Evolutionary conservation across 2,888 invertebrate species (phyloP), one percentile per base, ranked within the genome.

Genomic region (Amblyjoppa fuscipennis): DNA sequence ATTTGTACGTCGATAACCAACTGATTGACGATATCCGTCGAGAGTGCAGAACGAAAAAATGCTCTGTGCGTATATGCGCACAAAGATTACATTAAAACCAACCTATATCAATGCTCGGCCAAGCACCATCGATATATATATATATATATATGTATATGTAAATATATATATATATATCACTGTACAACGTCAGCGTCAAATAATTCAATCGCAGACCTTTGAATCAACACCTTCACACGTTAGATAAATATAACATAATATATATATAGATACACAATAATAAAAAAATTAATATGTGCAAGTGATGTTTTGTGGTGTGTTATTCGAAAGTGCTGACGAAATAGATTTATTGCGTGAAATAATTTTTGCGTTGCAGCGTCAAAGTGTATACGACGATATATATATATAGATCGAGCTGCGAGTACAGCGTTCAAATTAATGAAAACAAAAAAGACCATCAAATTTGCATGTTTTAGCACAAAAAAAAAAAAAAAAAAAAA

Each of bases 61-160:
- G 66, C 83, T 75, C 66, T 87, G 82, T 86, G 79, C 81, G 80
- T 80, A 66, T 64, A 84, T 69, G 80, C 77, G 81, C 77, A 85
- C 84, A 80, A 81, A 77, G 68, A 79, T 82, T 82, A 87, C 76
- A 80, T 82, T 75, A 56, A 82, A 73, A 78, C 74, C 49, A 82
- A 85, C 73, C 77, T 80, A 68, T 80, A 59, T 73, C 53, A 82
- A 82, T 73, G 53, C 68, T 87, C 69, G 82, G 82, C 83, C 59
- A 85, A 83, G 85, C 83, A 80, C 68, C 64, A 79, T 82, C 69
- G 31, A 64, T 11, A 45, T 75, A 73, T 76, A 66, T 79, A 76
- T 38, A 38, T 38, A 73, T 79, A 83, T 80, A 20, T n/a, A n/a
- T n/a, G 66, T 68, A 75, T 61, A 74, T 34, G 56, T 79, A 61